Evolutionary conservation across 2,797 vertebrate species (phyloP).

Genomic region (Sebastes itinus): DNA sequence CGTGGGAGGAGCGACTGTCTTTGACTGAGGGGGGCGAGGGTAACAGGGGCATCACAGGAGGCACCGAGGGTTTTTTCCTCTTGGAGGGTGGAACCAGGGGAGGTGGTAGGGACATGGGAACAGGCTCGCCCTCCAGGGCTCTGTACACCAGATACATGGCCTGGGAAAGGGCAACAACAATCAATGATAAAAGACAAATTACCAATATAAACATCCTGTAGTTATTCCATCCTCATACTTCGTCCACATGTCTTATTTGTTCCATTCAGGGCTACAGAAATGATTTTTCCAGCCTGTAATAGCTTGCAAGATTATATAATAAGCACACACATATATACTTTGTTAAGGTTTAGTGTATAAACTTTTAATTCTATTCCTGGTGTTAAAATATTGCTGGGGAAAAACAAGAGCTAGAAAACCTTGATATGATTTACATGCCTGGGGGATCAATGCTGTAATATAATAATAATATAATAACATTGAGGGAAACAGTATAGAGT

Average conservation of each 20-base stretch:
- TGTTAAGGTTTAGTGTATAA: background rate
- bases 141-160: slow-evolving; percentile 99
- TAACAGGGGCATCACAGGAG: slow-evolving; percentile 86
- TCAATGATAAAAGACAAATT: slow-evolving; percentile 29
- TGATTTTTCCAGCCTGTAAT: background rate
- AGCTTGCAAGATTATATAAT: background rate
- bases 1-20: slow-evolving; percentile 87
- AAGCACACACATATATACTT: background rate
- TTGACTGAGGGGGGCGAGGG: slow-evolving; percentile 88
- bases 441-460: background rate
- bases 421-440: background rate
- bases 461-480: too few species aligned
- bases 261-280: slow-evolving; percentile 7
- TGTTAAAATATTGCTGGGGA: background rate
- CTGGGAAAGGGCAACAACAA: slow-evolving; percentile 72
- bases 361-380: background rate
- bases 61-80: slow-evolving; percentile 88
- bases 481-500: background rate
- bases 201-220: slow-evolving; percentile 24
- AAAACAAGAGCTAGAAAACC: background rate
- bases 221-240: slow-evolving; percentile 16
- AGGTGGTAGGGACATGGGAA: slow-evolving; percentile 94
- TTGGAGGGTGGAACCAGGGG: slow-evolving; percentile 95
- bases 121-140: slow-evolving; percentile 95
- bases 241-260: background rate